Evolutionary conservation across 2,888 invertebrate species (phyloP).

Genomic region (Biston stratarius): DNA sequence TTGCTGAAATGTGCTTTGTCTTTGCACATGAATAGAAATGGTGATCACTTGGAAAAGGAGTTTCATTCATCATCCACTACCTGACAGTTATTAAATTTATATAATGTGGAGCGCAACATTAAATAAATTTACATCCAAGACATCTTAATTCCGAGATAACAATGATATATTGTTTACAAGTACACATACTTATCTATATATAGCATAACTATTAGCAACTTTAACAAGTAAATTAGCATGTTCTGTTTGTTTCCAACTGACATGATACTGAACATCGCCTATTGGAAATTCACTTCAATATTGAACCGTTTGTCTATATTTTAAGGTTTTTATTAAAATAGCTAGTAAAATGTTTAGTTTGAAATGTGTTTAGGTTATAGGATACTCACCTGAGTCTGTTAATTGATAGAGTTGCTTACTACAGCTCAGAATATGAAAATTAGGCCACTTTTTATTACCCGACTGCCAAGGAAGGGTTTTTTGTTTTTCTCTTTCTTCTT

Average conservation of each 20-base stretch:
- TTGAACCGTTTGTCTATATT: constrained; percentile 10
- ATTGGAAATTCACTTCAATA: constrained; percentile 11
- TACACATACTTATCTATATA: constrained; percentile 9
- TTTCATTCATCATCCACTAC: too few species aligned
- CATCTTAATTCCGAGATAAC: constrained; percentile 7
- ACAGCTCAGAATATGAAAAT: constrained; percentile 7
- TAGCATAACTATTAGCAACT: constrained; percentile 17
- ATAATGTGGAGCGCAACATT: too few species aligned
- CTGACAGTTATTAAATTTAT: too few species aligned
- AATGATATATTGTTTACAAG: neutral
- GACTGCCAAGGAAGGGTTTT: too few species aligned
- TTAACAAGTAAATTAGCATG: constrained; percentile 31
- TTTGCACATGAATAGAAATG: too few species aligned
- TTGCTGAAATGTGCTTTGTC: too few species aligned
- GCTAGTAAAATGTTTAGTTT: constrained; percentile 4
- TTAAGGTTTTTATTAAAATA: constrained; percentile 26
- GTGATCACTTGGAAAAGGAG: too few species aligned
- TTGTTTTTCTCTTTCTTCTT: too few species aligned
- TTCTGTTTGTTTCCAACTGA: constrained; percentile 24
- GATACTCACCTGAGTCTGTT: constrained; percentile 28
- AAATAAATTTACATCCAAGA: too few species aligned
- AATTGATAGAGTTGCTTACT: constrained; percentile 33
- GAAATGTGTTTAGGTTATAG: constrained; percentile 35
- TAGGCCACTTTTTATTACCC: neutral
- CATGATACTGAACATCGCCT: constrained; percentile 23